Percentiles rank a stretch among this genome's conserved stretches.
These are phyloP conservation scores for Lycodopsis pacificus DNA, from an alignment of 2,797 vertebrate genomes.

Conservation along the genomic window DNA sequence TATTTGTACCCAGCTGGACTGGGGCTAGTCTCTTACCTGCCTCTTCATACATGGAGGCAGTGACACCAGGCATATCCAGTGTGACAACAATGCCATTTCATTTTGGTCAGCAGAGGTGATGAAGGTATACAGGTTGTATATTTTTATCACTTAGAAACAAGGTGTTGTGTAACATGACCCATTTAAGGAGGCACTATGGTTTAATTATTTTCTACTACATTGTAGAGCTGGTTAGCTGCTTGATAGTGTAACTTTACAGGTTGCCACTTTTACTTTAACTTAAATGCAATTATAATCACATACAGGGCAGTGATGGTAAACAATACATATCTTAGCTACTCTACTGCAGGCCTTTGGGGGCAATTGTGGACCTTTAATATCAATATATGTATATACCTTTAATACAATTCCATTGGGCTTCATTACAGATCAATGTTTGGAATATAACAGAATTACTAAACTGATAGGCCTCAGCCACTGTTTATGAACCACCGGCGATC, in stretches of 20 bases:
- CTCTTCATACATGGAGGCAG: neutral
- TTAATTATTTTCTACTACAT: neutral
- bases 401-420: neutral
- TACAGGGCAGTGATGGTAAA: neutral
- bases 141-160: neutral
- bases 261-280: neutral
- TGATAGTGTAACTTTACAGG: conserved; percentile 2
- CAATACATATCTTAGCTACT: neutral
- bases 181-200: too few relatives aligned
- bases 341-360: neutral
- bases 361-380: neutral
- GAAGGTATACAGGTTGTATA: neutral
- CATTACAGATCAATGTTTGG: too few relatives aligned
- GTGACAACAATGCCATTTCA: neutral
- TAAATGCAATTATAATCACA: neutral
- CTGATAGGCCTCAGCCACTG: neutral
- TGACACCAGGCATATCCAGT: neutral
- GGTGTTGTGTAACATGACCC: too few relatives aligned
- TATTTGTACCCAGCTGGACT: conserved; percentile 22
- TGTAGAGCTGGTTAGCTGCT: neutral
- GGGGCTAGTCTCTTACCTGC: conserved; percentile 14
- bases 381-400: neutral
- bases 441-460: too few relatives aligned
- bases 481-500: neutral
- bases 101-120: neutral